Base-by-base conservation (phyloP, 2,888 invertebrate species). In the Caenorhabditis sp. region DNA sequence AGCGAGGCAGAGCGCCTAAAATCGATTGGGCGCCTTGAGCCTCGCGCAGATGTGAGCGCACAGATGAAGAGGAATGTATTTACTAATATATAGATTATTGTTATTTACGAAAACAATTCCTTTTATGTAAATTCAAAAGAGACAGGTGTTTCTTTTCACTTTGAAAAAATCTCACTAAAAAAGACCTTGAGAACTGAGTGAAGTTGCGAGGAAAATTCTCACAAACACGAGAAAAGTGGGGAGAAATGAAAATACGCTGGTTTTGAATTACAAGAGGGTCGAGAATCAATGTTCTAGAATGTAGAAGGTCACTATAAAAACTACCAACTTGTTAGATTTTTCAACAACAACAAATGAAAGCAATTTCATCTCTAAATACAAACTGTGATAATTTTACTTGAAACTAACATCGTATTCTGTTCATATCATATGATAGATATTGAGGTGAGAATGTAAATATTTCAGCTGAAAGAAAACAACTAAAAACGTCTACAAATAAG, bases 161-260 rank as follows among this genome's bases (percentile, higher is more conserved):
- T 43, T 43, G 43, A 43, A 43, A 43, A 5, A 17, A 43, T 3
- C 8, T 43, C 27, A 51, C 53, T 37, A 50, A 17, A 10, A 67
- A 49, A 62, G 62, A 54, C 24, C 12, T 26, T 53, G 57, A 58
- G 43, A 21, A 43, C 36, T n/a, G 50, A 51, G 62, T 53, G 62
- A 37, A 62, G 58, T 58, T 67, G 62, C 14, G 43, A 43, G 62
- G 54, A 62, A 68, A 63, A 62, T 63, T 59, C 62, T 37, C 36
- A 55, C 54, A 31, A 54, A 58, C 43, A 58, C 31, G 62, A 58
- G 53, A 62, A 67, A 57, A 62, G 62, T 62, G 58, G n/a, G n/a
- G n/a, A n/a, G n/a, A 61, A 55, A 55, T 57, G 26, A 31, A 58
- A 14, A 26, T 31, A 10, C 10, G 31, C 5, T 31, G 31, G 31